Conservation (phyloP, 1,140 invertebrate genomes). For the Ceratosolen solmsi region DNA sequence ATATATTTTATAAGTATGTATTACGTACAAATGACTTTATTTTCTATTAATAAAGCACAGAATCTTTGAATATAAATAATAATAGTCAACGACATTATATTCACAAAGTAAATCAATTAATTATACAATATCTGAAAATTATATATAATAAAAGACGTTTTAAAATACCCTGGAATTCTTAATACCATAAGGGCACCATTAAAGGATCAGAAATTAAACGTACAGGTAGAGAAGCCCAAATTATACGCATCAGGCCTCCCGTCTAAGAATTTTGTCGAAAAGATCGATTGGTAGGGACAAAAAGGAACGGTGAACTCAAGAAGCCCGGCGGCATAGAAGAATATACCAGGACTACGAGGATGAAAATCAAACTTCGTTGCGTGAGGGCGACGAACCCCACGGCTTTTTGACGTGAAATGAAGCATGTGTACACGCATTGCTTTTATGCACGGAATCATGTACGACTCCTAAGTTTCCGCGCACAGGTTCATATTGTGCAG, state of each 20-base stretch:
- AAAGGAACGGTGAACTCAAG: slow-evolving; percentile 9
- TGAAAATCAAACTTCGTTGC: background rate
- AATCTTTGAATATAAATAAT: too few relatives aligned
- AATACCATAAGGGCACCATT: background rate
- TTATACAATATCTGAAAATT: too few relatives aligned
- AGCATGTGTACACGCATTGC: slow-evolving; percentile 54
- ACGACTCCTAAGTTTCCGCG: slow-evolving; percentile 33
- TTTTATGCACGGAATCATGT: background rate
- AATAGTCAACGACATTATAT: too few relatives aligned
- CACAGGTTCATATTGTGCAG: slow-evolving; percentile 55
- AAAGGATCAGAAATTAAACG: slow-evolving; percentile 20
- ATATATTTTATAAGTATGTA: too few relatives aligned
- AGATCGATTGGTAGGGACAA: background rate
- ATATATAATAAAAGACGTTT: background rate
- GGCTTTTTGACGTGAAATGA: slow-evolving; percentile 62
- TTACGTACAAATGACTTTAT: too few relatives aligned
- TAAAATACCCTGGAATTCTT: background rate
- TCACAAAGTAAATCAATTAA: too few relatives aligned
- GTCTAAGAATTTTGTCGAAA: slow-evolving; percentile 28
- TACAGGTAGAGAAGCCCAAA: background rate
- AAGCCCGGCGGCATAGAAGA: slow-evolving; percentile 10
- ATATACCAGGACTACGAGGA: background rate
- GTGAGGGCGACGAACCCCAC: slow-evolving; percentile 48
- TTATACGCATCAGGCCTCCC: slow-evolving; percentile 23
- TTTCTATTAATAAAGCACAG: too few relatives aligned